Evolutionary conservation across 2,888 invertebrate species (phyloP).

Genomic region (Pterostichus niger): DNA sequence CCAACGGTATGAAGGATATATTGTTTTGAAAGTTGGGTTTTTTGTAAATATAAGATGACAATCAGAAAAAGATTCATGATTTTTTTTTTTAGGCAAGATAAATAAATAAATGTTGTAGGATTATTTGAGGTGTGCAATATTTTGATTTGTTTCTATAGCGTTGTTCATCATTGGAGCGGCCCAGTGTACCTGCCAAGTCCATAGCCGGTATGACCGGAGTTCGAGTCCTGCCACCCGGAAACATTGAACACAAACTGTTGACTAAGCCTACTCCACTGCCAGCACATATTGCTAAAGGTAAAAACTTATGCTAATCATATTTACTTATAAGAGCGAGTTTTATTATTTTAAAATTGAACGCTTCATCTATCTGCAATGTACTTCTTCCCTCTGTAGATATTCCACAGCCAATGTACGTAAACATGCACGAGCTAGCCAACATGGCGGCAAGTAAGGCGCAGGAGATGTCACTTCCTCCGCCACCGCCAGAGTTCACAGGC

Average conservation of each 20-base stretch:
- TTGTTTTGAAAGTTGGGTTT: slow-evolving; percentile 17
- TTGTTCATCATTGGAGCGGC: slow-evolving; percentile 91
- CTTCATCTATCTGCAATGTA: no score
- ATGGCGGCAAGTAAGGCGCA: slow-evolving; percentile 88
- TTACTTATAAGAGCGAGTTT: neutral
- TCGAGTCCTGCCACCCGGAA: slow-evolving; percentile 76
- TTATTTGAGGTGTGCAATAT: no score
- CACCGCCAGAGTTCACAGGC: slow-evolving; percentile 77
- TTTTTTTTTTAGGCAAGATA: no score
- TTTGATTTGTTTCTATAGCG: slow-evolving; percentile 77
- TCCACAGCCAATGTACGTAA: slow-evolving; percentile 92
- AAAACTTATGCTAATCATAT: slow-evolving; percentile 28
- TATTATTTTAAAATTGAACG: no score
- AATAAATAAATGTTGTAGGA: no score
- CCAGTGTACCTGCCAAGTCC: slow-evolving; percentile 80
- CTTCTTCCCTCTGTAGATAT: no score
- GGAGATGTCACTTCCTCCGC: slow-evolving; percentile 81
- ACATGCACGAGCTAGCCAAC: slow-evolving; percentile 93
- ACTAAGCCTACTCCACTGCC: slow-evolving; percentile 85
- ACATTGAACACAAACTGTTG: slow-evolving; percentile 79
- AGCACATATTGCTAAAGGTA: slow-evolving; percentile 88
- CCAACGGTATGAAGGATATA: slow-evolving; percentile 81
- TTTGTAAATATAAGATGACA: no score
- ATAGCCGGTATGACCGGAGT: slow-evolving; percentile 76
- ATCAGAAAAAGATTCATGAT: no score